phyloP scores from a whole-genome alignment of 2,888 invertebrate genomes.

The Parelbella ahira region DNA sequence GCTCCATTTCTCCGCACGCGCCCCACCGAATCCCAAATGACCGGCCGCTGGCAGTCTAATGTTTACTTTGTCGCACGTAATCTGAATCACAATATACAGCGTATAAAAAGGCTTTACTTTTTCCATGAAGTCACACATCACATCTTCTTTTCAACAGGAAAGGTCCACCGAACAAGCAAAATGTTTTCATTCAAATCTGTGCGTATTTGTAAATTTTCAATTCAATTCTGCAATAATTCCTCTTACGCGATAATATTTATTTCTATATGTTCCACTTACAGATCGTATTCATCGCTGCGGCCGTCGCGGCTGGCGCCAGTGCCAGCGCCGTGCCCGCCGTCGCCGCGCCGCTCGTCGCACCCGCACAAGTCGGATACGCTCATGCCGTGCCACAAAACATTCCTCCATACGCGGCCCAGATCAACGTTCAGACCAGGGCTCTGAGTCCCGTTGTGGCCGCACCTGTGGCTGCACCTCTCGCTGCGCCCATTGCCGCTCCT shows the following conservation, averaged over 20 bases:
- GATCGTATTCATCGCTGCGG: slow-evolving; percentile 70
- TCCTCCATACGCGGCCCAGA: slow-evolving; percentile 82
- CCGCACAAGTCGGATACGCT: slow-evolving; percentile 80
- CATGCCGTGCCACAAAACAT: slow-evolving; percentile 82
- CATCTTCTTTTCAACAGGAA: slow-evolving; percentile 68
- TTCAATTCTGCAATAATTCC: too few relatives aligned
- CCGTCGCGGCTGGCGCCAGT: slow-evolving; percentile 54
- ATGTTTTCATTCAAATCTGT: slow-evolving; percentile 77
- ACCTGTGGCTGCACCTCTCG: slow-evolving; percentile 38
- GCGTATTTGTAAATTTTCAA: slow-evolving; percentile 36
- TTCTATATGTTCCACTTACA: slow-evolving; percentile 38
- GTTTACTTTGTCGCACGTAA: slow-evolving; percentile 60
- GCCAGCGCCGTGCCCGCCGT: slow-evolving; percentile 57
- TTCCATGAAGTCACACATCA: slow-evolving; percentile 59
- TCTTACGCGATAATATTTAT: neutral
- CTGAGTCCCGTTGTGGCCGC: slow-evolving; percentile 61
- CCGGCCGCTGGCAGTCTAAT: slow-evolving; percentile 65
- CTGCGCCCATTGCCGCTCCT: slow-evolving; percentile 40
- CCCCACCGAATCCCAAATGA: slow-evolving; percentile 71
- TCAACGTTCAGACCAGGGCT: slow-evolving; percentile 76
- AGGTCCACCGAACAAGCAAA: slow-evolving; percentile 67
- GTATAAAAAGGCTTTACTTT: slow-evolving; percentile 68
- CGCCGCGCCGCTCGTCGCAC: slow-evolving; percentile 68
- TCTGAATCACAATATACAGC: slow-evolving; percentile 66
- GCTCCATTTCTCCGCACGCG: slow-evolving; percentile 72